Conservation (phyloP, 2,888 invertebrate species). For the Nebria brevicollis region DNA sequence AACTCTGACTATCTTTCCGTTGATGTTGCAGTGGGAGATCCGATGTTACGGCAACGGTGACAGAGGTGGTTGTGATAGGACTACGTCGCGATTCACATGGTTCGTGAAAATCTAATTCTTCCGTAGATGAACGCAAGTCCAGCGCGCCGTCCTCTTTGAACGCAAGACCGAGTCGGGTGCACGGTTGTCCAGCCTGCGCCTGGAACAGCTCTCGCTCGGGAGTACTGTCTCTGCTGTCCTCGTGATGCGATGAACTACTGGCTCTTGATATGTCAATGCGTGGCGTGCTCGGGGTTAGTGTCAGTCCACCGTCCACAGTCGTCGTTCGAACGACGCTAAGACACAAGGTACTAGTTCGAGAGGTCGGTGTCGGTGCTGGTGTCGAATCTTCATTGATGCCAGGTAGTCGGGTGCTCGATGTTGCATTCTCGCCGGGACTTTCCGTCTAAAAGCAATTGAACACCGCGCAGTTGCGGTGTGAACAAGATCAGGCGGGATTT, state of each 20-base stretch:
- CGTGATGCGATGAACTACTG: conserved; percentile 86
- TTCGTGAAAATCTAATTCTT: conserved; percentile 87
- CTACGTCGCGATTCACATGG: conserved; percentile 60
- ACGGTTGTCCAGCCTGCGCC: conserved; percentile 54
- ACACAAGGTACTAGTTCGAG: conserved; percentile 51
- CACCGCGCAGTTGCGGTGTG: conserved; percentile 3
- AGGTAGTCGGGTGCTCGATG: conserved; percentile 66
- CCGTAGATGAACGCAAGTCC: conserved; percentile 86
- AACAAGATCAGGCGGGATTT: conserved; percentile 49
- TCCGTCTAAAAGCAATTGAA: conserved; percentile 26
- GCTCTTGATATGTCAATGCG: conserved; percentile 91
- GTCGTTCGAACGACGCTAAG: background rate
- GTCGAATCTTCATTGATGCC: conserved; percentile 66
- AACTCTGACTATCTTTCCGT: conserved; percentile 78
- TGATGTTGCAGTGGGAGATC: conserved; percentile 54
- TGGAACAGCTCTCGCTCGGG: conserved; percentile 80
- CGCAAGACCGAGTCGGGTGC: conserved; percentile 65
- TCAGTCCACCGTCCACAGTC: too few species aligned
- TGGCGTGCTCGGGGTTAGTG: conserved; percentile 75
- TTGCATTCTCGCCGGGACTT: conserved; percentile 55
- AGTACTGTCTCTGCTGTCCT: conserved; percentile 83
- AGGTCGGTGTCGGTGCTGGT: conserved; percentile 59
- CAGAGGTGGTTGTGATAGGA: conserved; percentile 50
- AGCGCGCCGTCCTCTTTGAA: conserved; percentile 83
- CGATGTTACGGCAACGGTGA: conserved; percentile 47